Evolutionary conservation across 2,888 invertebrate species (phyloP).

Genomic region (Clitarchus hookeri): DNA sequence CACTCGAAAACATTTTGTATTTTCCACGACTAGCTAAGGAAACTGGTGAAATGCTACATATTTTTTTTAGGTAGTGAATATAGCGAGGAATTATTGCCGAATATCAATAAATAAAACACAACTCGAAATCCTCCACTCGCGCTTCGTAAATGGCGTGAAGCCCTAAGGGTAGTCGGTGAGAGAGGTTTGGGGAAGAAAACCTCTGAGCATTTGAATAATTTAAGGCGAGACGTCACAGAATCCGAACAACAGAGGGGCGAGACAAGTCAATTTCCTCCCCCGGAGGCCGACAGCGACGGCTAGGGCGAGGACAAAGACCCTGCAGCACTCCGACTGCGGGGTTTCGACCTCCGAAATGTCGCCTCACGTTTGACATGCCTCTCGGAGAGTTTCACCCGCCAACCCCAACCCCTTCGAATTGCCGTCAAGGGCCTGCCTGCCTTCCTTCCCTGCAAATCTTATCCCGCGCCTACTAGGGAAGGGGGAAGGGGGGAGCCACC

Average conservation of each 20-base stretch:
- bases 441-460: background rate
- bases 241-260: background rate
- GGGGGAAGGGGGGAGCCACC: too few species aligned
- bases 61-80: too few species aligned
- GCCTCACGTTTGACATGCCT: background rate
- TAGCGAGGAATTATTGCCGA: background rate
- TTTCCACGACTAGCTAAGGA: too few species aligned
- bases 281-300: background rate
- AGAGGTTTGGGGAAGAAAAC: background rate
- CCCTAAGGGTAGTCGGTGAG: background rate
- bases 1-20: too few species aligned
- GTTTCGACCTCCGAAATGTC: background rate
- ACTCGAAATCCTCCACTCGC: background rate
- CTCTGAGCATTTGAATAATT: background rate
- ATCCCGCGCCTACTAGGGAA: background rate
- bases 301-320: background rate
- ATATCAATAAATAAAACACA: background rate
- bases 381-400: background rate
- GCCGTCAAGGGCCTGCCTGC: background rate
- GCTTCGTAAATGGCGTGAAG: background rate
- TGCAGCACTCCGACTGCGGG: background rate
- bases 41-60: background rate
- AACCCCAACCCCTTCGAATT: background rate
- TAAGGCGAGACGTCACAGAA: background rate
- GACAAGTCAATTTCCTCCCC: background rate